phyloP scores from a whole-genome alignment of 1,140 invertebrate species.

The Drosophila biarmipes region DNA sequence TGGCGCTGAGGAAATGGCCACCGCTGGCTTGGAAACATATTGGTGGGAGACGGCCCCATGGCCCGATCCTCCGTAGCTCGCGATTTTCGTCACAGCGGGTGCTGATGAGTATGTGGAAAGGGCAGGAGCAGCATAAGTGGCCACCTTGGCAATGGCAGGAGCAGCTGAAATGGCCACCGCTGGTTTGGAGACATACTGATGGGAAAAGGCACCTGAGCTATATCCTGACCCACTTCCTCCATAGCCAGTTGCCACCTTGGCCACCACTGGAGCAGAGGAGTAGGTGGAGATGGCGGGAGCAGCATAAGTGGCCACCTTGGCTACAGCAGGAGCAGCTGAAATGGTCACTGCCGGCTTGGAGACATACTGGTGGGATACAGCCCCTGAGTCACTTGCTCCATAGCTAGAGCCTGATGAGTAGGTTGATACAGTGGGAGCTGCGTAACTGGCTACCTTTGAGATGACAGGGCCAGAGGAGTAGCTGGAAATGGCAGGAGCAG shows the following conservation, averaged over 20 bases:
- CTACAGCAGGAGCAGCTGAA: constrained; percentile 35
- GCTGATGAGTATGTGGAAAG: constrained; percentile 27
- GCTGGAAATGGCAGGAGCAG: constrained; percentile 44
- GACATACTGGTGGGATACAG: constrained; percentile 59
- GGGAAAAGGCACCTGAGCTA: constrained; percentile 22
- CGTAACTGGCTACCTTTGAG: constrained; percentile 40
- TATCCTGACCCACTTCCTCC: constrained; percentile 12
- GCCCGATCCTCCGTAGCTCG: background rate
- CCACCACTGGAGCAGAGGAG: constrained; percentile 26
- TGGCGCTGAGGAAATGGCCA: constrained; percentile 48
- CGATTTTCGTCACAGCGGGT: constrained; percentile 15
- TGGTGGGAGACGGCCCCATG: constrained; percentile 56
- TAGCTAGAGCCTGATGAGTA: constrained; percentile 31
- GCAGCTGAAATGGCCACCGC: constrained; percentile 28
- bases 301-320: constrained; percentile 31
- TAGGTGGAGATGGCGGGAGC: constrained; percentile 30
- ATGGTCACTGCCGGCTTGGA: constrained; percentile 35
- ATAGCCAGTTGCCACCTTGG: constrained; percentile 15
- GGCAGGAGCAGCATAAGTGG: constrained; percentile 42
- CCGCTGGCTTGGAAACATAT: constrained; percentile 55
- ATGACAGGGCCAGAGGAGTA: constrained; percentile 39
- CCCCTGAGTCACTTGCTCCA: constrained; percentile 30
- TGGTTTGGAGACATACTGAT: constrained; percentile 36
- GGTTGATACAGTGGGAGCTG: constrained; percentile 39
- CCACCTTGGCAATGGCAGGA: constrained; percentile 26